Evolutionary conservation across 2,888 invertebrate genomes (phyloP), one percentile per base, ranked within the genome.

Genomic region (Xestobium rufovillosum): DNA sequence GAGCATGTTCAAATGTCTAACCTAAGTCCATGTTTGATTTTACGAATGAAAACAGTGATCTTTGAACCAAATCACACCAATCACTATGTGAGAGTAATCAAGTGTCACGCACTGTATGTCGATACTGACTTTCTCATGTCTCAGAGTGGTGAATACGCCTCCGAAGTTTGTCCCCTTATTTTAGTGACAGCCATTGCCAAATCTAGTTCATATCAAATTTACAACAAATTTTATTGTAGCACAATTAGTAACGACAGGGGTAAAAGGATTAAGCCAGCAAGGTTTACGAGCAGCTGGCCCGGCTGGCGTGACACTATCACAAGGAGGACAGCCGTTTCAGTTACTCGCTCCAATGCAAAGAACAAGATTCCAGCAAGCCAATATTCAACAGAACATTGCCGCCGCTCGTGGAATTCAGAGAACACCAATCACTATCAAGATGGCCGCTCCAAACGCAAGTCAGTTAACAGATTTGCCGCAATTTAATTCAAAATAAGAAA

Each of bases 231-330:
- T 30, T 30, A 35, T 43, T 48, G 11, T 44, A 76, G 76, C 75
- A 50, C 75, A 80, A 65, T 65, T 80, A 55, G 76, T 80, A 66
- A 68, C 76, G 37, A 70, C 78, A 47, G 73, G 78, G 42, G 76
- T 80, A 59, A 80, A 80, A 62, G 75, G 70, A 11, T 39, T 63
- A 31, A 52, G 52, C 31, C 63, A 60, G 38, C 63, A 64, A 47
- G 51, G 49, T 29, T 46, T 64, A 27, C 52, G 64, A 39, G 53
- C 58, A 3, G 44, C 59, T 11, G 53, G 56, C 14, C 54, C 61
- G 13, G 52, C 59, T 17, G 55, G 59, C n/a, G 53, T 63, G 15
- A 57, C 63, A 16, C 43, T 60, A 26, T 46, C 60, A 14, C 60
- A 57, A 41, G 56, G 54, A 15, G 58, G 57, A 14, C 60, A 59